Evolutionary conservation across 2,797 vertebrate genomes (phyloP), one percentile per base, ranked within the genome.

Genomic region (Artibeus jamaicensis): DNA sequence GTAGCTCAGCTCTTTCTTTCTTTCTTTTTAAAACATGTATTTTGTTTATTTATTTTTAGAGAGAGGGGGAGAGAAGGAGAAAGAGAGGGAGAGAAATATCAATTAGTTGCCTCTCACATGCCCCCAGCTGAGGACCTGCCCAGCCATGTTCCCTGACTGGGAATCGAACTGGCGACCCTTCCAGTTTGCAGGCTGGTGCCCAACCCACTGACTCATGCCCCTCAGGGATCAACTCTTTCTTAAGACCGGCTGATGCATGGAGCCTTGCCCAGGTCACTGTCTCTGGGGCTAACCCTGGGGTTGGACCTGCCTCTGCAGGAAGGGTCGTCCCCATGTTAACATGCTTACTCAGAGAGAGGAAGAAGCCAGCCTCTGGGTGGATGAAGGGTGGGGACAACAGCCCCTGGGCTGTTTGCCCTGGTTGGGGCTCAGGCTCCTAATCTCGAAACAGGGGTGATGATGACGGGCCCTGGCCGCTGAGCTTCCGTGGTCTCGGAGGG

Each of bases 241-340:
- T 77, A 73, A 92, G 88, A 50, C 48, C 29, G 0, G 26, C 32
- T 15, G 37, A 32, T 32, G 39, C 32, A 4, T 10, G 44, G 84
- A 55, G 55, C 39, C 46, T 76, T 14, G 0, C 44, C 74, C 65
- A 34, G 67, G 78, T 32, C 53, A 7, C 12, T 12, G 11, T 88
- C 55, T 71, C 26, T 65, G 32, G 88, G 42, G 77, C 34, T 11
- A 6, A 6, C 5, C 44, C 44, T 53, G 62, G 37, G 34, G 18
- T 21, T 29, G 46, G 34, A 88, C 37, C 59, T 68, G 39, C 15
- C 39, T 50, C 86, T 42, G 24, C 10, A 19, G 42, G 48, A 12
- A 7, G 42, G 92, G 46, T 42, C 0, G 0, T 29, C 46, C 16
- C 1, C 0, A 39, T 0, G 0, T 22, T 55, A 16, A 71, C 34